Evolutionary conservation across 92 coral and sea anemone genomes (phyloP).

Genomic region (Hydrozoanthus gracilis): DNA sequence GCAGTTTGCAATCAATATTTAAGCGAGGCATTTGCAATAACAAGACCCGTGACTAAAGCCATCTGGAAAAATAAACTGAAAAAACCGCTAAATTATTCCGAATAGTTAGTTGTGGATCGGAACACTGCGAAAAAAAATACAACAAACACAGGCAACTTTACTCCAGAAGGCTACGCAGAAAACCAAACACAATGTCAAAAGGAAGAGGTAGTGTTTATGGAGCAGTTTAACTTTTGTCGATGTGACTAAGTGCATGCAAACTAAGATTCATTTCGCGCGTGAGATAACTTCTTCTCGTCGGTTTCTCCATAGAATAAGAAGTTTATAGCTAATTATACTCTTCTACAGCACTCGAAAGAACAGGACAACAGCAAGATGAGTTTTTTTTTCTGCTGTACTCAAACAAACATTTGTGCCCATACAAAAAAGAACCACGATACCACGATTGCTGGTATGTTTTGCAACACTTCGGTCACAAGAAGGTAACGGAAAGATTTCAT

Average conservation of each 20-base stretch:
- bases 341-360: too few species aligned
- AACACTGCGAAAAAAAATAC: neutral
- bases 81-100: neutral
- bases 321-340: too few species aligned
- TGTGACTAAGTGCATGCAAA: too few species aligned
- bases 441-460: constrained; percentile 43
- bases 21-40: neutral
- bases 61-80: neutral
- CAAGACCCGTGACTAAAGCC: neutral
- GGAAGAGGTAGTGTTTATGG: neutral
- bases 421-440: neutral
- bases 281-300: neutral
- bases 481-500: constrained; percentile 39
- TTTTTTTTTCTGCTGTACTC: too few species aligned
- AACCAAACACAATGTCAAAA: too few species aligned
- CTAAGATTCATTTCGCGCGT: neutral
- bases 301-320: too few species aligned
- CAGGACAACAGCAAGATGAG: too few species aligned
- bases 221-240: neutral
- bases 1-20: too few species aligned
- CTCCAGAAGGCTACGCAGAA: neutral
- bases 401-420: too few species aligned
- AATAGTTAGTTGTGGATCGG: neutral
- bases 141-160: neutral
- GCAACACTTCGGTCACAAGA: constrained; percentile 48